Conservation (phyloP, 1,140 invertebrate genomes). For the Latrodectus geometricus region DNA sequence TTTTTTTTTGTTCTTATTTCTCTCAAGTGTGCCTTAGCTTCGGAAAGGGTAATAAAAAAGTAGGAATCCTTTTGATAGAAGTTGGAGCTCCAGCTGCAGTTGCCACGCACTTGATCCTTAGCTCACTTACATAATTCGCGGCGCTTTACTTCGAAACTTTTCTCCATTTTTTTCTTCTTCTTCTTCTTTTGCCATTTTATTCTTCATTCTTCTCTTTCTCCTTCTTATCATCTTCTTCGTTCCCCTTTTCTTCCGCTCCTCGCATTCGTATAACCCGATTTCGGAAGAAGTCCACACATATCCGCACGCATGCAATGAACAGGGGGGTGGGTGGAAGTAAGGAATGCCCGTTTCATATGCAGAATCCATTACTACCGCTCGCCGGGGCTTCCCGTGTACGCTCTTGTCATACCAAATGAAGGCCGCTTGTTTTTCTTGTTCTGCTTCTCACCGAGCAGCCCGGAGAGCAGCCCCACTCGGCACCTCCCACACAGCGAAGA, state of each 20-base stretch:
- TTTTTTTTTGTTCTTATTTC: background rate
- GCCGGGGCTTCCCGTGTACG: slow-evolving; percentile 41
- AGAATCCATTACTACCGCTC: slow-evolving; percentile 57
- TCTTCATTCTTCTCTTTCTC: background rate
- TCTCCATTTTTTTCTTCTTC: slow-evolving; percentile 19
- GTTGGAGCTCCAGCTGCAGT: no score
- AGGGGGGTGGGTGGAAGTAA: background rate
- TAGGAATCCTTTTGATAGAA: background rate
- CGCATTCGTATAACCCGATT: slow-evolving; percentile 55
- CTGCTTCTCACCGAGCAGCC: slow-evolving; percentile 37
- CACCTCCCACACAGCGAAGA: slow-evolving; percentile 15
- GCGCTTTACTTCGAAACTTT: slow-evolving; percentile 51
- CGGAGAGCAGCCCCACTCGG: slow-evolving; percentile 7
- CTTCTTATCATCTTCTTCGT: slow-evolving; percentile 13
- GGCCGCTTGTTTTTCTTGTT: slow-evolving; percentile 49
- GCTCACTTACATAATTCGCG: slow-evolving; percentile 61
- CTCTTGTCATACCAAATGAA: slow-evolving; percentile 60
- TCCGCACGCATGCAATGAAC: background rate
- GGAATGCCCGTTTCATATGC: slow-evolving; percentile 61
- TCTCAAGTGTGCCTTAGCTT: background rate
- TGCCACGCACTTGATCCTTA: slow-evolving; percentile 41
- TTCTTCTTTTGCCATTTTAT: background rate
- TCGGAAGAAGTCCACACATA: slow-evolving; percentile 1
- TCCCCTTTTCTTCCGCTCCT: slow-evolving; percentile 25
- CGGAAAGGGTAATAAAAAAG: background rate